Percentiles rank a stretch among this genome's conserved stretches.
Conservation (phyloP, 1,140 invertebrate genomes). For the Nymphalis io region DNA sequence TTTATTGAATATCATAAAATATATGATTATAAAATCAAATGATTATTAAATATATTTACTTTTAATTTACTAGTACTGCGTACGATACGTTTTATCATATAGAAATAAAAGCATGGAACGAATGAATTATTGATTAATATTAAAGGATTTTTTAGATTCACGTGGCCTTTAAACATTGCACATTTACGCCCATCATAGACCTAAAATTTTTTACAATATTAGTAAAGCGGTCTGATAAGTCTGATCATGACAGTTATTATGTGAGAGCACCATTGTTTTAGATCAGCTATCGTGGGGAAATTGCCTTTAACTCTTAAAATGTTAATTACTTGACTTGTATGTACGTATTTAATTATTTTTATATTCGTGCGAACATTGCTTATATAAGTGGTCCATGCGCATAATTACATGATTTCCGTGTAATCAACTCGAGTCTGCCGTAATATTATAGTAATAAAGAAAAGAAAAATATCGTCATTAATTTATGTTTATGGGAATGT, state of each 20-base stretch:
- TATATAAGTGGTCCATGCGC: slow-evolving; percentile 35
- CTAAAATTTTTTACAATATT: slow-evolving; percentile 21
- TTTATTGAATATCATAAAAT: too few species aligned
- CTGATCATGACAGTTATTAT: slow-evolving; percentile 35
- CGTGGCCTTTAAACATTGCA: too few species aligned
- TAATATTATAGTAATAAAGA: slow-evolving; percentile 11
- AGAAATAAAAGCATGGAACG: too few species aligned
- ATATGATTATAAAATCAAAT: too few species aligned
- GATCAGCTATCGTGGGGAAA: slow-evolving; percentile 55
- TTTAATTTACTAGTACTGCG: too few species aligned
- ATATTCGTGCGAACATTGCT: slow-evolving; percentile 51
- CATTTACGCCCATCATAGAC: neutral
- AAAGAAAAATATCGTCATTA: neutral
- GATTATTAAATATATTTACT: too few species aligned
- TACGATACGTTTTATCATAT: too few species aligned
- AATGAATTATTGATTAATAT: too few species aligned
- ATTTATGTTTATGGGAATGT: slow-evolving; percentile 4
- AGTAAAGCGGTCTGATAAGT: slow-evolving; percentile 21
- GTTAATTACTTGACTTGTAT: slow-evolving; percentile 55
- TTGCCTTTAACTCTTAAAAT: slow-evolving; percentile 55
- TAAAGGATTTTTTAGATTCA: too few species aligned
- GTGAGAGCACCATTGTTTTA: slow-evolving; percentile 37
- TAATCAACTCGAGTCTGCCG: slow-evolving; percentile 29
- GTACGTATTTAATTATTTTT: slow-evolving; percentile 35
- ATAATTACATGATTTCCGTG: slow-evolving; percentile 35